phyloP scores from a whole-genome alignment of 2,797 vertebrate species.

The Coregonus ussuriensis region DNA sequence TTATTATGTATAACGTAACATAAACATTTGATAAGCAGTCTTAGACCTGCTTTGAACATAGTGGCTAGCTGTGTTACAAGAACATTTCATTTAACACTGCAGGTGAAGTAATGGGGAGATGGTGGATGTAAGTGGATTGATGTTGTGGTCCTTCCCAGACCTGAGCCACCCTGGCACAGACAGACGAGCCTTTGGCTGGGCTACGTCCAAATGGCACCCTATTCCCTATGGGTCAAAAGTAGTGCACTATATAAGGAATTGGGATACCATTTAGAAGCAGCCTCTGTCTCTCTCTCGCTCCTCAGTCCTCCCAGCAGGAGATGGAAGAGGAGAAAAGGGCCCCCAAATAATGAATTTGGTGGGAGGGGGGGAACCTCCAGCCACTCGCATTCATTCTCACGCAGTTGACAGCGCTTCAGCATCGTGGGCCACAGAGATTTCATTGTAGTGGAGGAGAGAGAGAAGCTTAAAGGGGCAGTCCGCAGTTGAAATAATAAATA shows the following conservation, averaged over 20 bases:
- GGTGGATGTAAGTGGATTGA: too few species aligned
- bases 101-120: neutral
- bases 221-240: too few species aligned
- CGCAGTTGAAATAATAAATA: too few species aligned
- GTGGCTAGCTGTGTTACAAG: conserved; percentile 20
- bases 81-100: conserved; percentile 5
- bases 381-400: conserved; percentile 58
- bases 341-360: conserved; percentile 26
- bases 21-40: conserved; percentile 38
- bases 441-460: too few species aligned
- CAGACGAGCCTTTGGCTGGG: too few species aligned
- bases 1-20: neutral
- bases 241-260: too few species aligned
- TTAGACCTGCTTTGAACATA: conserved; percentile 28
- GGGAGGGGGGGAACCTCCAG: conserved; percentile 70
- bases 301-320: neutral
- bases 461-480: too few species aligned
- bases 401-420: conserved; percentile 76
- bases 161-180: too few species aligned
- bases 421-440: too few species aligned
- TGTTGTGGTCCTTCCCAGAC: too few species aligned
- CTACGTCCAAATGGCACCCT: too few species aligned
- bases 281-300: conserved; percentile 4
- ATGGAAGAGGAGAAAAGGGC: conserved; percentile 39
- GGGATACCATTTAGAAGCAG: neutral